Evolutionary conservation across 2,113 vertebrate species (phyloP).

Genomic region (Progne subis): DNA sequence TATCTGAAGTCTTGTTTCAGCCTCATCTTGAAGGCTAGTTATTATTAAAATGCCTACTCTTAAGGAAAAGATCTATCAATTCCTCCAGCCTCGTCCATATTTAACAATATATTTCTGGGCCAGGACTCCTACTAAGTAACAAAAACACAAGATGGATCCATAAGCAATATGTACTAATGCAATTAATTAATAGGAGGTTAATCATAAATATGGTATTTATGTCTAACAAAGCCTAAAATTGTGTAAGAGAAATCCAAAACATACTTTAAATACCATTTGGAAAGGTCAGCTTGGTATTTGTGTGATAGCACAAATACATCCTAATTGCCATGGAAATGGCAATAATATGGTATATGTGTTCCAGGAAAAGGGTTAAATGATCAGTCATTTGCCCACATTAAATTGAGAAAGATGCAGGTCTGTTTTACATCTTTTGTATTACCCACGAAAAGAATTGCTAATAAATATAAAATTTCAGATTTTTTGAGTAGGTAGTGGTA

Average conservation of each 20-base stretch:
- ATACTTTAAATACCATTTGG: background rate
- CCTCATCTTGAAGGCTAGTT: background rate
- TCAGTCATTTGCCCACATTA: background rate
- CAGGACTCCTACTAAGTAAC: background rate
- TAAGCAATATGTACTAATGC: background rate
- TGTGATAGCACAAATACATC: background rate
- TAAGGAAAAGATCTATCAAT: background rate
- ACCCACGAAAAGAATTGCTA: background rate
- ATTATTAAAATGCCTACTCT: background rate
- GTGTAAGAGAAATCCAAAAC: background rate
- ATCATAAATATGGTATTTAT: background rate
- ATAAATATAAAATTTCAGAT: background rate
- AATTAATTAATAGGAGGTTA: background rate
- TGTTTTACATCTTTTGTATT: background rate
- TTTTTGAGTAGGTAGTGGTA: background rate
- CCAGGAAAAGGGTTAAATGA: background rate
- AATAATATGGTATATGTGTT: background rate
- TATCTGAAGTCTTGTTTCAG: background rate
- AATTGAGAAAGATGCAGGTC: background rate
- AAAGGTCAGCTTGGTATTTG: constrained; percentile 45
- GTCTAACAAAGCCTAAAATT: background rate
- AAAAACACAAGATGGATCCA: background rate
- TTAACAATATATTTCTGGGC: background rate
- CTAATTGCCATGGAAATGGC: constrained; percentile 26
- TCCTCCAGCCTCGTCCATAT: background rate